These are phyloP conservation scores for Ferdinandea cuprea DNA, from an alignment of 2,888 invertebrate species.

Conservation along the genomic window DNA sequence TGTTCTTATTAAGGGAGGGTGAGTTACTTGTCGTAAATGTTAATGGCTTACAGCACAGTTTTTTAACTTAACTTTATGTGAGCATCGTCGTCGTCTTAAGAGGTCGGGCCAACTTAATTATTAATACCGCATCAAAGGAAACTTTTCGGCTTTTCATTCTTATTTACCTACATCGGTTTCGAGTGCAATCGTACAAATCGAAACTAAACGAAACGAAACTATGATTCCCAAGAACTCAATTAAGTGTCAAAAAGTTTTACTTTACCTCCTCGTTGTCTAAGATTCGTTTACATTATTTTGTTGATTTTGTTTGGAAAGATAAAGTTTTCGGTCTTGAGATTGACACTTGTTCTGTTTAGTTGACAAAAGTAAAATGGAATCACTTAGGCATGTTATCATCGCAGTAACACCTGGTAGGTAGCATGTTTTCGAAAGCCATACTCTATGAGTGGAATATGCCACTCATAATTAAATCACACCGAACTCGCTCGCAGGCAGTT, in stretches of 20 bases:
- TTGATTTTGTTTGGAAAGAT: conserved; percentile 58
- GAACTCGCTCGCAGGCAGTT: conserved; percentile 55
- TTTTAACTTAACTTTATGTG: conserved; percentile 56
- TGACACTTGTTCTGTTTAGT: conserved; percentile 71
- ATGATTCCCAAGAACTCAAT: conserved; percentile 68
- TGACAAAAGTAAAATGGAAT: conserved; percentile 74
- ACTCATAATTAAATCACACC: conserved; percentile 82
- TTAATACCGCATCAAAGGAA: conserved; percentile 72
- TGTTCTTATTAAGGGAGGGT: background rate
- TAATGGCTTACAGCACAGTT: conserved; percentile 63
- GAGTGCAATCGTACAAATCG: conserved; percentile 67
- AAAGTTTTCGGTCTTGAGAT: conserved; percentile 70
- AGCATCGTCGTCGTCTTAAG: conserved; percentile 11
- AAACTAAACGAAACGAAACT: conserved; percentile 73
- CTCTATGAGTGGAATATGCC: conserved; percentile 80
- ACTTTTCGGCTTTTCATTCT: conserved; percentile 48
- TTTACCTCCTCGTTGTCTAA: conserved; percentile 26
- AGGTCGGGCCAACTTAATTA: conserved; percentile 57
- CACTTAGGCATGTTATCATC: conserved; percentile 74
- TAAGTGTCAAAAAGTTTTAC: conserved; percentile 72
- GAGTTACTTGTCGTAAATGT: conserved; percentile 64
- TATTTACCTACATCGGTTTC: conserved; percentile 71
- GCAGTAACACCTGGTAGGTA: conserved; percentile 69
- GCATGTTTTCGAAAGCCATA: conserved; percentile 55
- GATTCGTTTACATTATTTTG: conserved; percentile 63